A percentile compares a stretch with the other conserved stretches of the same genome.
Evolutionary conservation across 1,140 invertebrate genomes (phyloP).

Genomic region (Phortica variegata): DNA sequence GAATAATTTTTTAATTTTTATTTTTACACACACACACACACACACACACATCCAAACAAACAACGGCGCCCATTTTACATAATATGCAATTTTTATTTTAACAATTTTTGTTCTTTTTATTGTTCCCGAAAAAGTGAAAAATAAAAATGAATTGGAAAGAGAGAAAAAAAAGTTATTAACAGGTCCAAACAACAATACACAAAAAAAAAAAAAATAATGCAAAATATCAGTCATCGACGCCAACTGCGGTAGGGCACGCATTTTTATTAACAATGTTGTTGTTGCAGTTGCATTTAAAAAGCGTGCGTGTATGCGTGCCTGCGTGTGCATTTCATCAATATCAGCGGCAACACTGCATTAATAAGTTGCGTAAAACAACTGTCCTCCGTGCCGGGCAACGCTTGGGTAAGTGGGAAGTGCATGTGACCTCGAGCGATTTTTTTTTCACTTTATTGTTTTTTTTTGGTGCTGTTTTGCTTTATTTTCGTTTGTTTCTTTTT

Average conservation of each 20-base stretch:
- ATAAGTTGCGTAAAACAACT: conserved; percentile 32
- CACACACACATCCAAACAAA: conserved; percentile 17
- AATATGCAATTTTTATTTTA: conserved; percentile 53
- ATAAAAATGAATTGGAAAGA: conserved; percentile 16
- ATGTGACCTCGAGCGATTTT: too few relatives aligned
- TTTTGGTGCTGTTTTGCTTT: too few relatives aligned
- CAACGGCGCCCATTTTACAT: conserved; percentile 39
- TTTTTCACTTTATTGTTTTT: too few relatives aligned
- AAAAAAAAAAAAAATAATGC: conserved; percentile 23
- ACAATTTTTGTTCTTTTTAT: neutral
- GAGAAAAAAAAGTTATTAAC: conserved; percentile 11
- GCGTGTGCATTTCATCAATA: conserved; percentile 46
- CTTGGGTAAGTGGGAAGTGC: too few relatives aligned
- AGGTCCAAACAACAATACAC: conserved; percentile 15
- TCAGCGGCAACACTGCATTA: conserved; percentile 30
- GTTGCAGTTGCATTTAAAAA: neutral
- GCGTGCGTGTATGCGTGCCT: conserved; percentile 15
- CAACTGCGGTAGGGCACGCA: too few relatives aligned
- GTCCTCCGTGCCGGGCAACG: too few relatives aligned
- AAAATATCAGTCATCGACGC: conserved; percentile 1
- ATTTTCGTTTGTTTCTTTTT: too few relatives aligned
- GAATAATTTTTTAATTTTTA: conserved; percentile 51
- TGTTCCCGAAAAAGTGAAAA: conserved; percentile 18
- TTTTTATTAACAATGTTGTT: too few relatives aligned
- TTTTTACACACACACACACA: conserved; percentile 9